Evolutionary conservation across 2,888 invertebrate species (phyloP), one percentile per base, ranked within the genome.

Genomic region (Sipunculus nudus): DNA sequence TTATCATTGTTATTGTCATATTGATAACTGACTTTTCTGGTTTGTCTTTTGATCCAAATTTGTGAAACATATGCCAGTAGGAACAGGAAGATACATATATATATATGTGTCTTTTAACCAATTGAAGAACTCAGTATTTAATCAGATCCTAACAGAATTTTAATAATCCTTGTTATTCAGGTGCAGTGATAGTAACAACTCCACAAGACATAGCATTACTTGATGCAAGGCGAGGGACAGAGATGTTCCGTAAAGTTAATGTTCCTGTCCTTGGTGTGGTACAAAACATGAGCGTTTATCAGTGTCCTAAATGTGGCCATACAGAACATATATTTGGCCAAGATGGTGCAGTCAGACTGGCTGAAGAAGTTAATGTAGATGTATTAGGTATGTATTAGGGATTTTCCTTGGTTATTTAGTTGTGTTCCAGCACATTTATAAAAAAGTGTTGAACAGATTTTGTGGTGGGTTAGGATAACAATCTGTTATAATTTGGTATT

Each of bases 161-260:
- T 16, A 48, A 48, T 16, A 28, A n/a, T n/a, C n/a, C n/a, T n/a
- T n/a, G n/a, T n/a, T n/a, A n/a, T 79, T 45, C 79, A 90, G 92
- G 93, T 21, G 93, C 91, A 3, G 78, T 97, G n/a, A 85, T 97
- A 48, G 93, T 97, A 0, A 94, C 95, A 8, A 97, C 96, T 0
- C 96, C 96, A 0, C 96, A 96, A 81, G 89, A 89, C 54, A 91
- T 94, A 2, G 92, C 96, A 0, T 79, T 96, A 5, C 89, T 94
- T 78, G 94, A 96, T 26, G 92, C 94, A 0, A 87, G 89, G 73
- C 88, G 93, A 72, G 95, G 95, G 13, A 90, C 92, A 0, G 89
- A 89, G 72, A 95, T 97, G 95, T 93, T 94, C 76, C 87, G 89
- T 63, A 94, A 91, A 79, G 86, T 96, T 1, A 87, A 76, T 21